Evolutionary conservation across 2,113 vertebrate species (phyloP).

Genomic region (Phylloscopus trochilus): DNA sequence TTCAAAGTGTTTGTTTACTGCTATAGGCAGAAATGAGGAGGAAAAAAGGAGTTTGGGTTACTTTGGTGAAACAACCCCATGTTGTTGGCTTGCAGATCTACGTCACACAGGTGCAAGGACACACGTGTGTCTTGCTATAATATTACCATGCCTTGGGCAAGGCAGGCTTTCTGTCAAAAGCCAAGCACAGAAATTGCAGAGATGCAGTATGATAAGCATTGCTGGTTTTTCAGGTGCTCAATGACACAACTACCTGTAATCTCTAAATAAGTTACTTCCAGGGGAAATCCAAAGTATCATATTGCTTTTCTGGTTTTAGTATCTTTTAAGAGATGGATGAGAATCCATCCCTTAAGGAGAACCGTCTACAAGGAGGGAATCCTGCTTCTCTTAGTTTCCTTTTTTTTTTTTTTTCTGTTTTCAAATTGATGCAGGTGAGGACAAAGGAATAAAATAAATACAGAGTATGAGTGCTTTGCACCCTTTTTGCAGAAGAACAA

Average conservation of each 20-base stretch:
- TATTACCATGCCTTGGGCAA: not conserved
- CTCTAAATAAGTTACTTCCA: not conserved
- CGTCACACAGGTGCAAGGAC: rapidly evolving
- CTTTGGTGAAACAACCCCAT: not conserved
- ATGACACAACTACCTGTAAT: not conserved
- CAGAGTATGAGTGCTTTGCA: not conserved
- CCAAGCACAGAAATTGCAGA: not conserved
- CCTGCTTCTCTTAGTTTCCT: rapidly evolving
- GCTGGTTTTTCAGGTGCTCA: not conserved
- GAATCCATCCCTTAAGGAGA: not conserved
- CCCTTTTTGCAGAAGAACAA: not conserved
- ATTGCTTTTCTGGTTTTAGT: not conserved
- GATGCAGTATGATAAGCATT: not conserved
- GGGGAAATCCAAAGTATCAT: not conserved
- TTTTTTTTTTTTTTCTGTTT: not conserved
- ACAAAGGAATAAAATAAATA: not conserved
- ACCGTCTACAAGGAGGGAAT: not conserved
- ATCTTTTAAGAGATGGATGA: not conserved
- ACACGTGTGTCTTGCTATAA: rapidly evolving
- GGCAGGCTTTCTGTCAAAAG: not conserved
- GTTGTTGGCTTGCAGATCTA: not conserved
- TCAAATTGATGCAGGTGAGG: not conserved
- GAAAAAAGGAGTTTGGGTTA: not conserved
- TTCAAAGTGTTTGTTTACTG: not conserved
- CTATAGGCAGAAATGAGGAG: not conserved